Conservation (phyloP, 2,888 invertebrate genomes). For the Hirtodrosophila trivittata region DNA sequence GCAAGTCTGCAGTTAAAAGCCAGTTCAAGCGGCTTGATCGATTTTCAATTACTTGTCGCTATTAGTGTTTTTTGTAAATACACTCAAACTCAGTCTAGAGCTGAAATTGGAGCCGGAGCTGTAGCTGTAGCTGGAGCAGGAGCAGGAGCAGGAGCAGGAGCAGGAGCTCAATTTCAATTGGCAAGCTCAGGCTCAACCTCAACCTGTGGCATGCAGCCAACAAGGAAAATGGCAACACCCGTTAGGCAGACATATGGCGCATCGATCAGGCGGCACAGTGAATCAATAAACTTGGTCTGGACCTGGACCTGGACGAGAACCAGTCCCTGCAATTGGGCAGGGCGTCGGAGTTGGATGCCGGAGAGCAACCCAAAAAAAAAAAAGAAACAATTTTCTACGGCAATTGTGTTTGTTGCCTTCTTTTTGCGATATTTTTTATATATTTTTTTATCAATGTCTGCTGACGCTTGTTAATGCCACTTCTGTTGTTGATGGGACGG, state of each 20-base stretch:
- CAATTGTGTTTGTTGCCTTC: constrained; percentile 49
- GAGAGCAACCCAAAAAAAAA: constrained; percentile 5
- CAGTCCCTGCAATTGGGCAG: neutral
- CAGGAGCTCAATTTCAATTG: constrained; percentile 7
- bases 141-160: neutral
- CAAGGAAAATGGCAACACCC: constrained; percentile 29
- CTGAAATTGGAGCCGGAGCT: too few relatives aligned
- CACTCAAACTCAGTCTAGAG: constrained; percentile 4
- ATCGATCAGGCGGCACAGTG: constrained; percentile 46
- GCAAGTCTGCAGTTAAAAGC: constrained; percentile 9
- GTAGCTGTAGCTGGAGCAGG: too few relatives aligned
- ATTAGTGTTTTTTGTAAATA: constrained; percentile 15
- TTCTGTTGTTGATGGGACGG: constrained; percentile 57
- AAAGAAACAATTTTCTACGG: constrained; percentile 60
- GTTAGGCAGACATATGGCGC: constrained; percentile 52
- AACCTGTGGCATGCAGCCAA: constrained; percentile 56
- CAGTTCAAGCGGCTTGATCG: constrained; percentile 26
- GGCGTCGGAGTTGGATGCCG: constrained; percentile 8
- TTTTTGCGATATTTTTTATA: constrained; percentile 5
- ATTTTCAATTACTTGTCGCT: constrained; percentile 31
- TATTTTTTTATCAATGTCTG: constrained; percentile 54
- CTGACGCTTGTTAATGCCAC: constrained; percentile 56
- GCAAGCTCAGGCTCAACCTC: constrained; percentile 19
- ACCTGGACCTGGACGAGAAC: neutral
- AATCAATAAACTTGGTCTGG: constrained; percentile 31